Conservation (phyloP, 2,797 vertebrate genomes). For the Luscinia megarhynchos region DNA sequence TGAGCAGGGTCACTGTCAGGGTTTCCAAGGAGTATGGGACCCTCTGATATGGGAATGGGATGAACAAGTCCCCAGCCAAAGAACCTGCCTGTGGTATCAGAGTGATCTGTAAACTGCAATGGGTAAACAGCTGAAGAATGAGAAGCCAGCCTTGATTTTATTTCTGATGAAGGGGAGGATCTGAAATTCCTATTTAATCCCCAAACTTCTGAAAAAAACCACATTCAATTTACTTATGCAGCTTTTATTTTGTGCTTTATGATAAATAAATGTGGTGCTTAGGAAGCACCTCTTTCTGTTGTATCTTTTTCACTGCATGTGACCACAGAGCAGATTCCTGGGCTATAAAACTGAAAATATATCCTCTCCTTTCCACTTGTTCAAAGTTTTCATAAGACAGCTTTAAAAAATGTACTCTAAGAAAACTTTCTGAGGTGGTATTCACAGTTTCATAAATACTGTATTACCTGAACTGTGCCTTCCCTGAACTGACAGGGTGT, state of each 20-base stretch:
- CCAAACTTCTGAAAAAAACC: not conserved
- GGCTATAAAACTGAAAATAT: not conserved
- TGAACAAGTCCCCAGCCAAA: not conserved
- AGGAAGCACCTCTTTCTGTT: not conserved
- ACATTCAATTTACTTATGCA: not conserved
- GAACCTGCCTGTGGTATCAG: not conserved
- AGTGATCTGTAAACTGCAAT: not conserved
- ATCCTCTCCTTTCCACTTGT: not conserved
- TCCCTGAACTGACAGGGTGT: constrained; percentile 10
- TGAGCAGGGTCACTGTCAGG: not conserved
- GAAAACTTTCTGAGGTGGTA: constrained; percentile 24
- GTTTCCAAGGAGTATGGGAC: not conserved
- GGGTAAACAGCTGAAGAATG: not conserved
- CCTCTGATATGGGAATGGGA: not conserved
- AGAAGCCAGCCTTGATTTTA: not conserved
- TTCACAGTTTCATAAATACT: constrained; percentile 55
- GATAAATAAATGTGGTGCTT: not conserved
- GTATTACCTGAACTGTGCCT: constrained; percentile 25
- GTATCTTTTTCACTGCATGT: not conserved
- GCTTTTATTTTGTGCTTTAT: not conserved
- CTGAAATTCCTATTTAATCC: not conserved
- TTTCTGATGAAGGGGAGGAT: not conserved
- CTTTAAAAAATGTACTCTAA: not conserved
- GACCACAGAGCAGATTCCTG: not conserved
- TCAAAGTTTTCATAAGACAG: constrained; percentile 26